A percentile compares a stretch with the other conserved stretches of the same genome.
phyloP scores from a whole-genome alignment of 2,113 vertebrate genomes.

The Dasyprocta punctata region DNA sequence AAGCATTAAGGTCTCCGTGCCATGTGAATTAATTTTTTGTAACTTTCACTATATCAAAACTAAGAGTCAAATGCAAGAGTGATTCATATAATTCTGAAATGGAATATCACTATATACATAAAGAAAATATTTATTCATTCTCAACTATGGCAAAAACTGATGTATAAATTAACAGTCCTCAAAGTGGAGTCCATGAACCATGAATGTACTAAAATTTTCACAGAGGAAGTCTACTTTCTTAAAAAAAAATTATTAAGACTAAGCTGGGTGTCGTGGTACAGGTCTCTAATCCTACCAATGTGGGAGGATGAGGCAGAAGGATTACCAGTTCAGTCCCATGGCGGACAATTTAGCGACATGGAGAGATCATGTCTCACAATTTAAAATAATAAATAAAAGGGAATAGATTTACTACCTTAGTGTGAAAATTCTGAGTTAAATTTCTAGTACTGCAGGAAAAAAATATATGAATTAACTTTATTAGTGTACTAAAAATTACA shows the following conservation, averaged over 20 bases:
- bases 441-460: not conserved
- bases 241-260: not conserved
- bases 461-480: not conserved
- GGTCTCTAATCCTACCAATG: not conserved
- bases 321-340: not conserved
- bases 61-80: slow-evolving; percentile 20
- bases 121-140: not conserved
- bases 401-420: not conserved
- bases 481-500: not conserved
- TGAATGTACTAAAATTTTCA: not conserved
- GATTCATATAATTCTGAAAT: not conserved
- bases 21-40: not conserved
- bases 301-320: not conserved
- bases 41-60: slow-evolving; percentile 41
- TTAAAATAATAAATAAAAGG: not conserved
- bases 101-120: not conserved
- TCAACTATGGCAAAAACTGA: not conserved
- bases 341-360: not conserved
- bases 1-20: not conserved
- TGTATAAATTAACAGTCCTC: not conserved
- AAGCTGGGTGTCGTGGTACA: not conserved
- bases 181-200: not conserved
- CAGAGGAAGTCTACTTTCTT: not conserved
- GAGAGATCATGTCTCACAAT: not conserved
- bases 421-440: not conserved